phyloP scores from a whole-genome alignment of 1,140 invertebrate genomes.

The Microplitis demolitor region DNA sequence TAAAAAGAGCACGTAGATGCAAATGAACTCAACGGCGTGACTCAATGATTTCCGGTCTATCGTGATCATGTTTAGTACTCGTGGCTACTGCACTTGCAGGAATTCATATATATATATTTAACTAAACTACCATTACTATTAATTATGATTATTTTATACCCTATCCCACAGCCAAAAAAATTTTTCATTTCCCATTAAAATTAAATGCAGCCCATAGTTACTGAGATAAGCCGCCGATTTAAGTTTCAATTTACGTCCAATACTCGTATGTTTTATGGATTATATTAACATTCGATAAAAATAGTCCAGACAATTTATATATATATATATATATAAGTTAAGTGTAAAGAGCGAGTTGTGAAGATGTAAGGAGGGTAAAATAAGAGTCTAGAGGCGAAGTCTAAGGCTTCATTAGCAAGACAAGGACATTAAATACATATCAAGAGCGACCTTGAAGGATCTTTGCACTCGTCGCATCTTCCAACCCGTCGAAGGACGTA shows the following conservation, averaged over 20 bases:
- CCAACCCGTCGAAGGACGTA: not conserved
- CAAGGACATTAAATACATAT: not conserved
- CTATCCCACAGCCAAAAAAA: no score
- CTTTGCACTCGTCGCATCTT: slow-evolving; percentile 3
- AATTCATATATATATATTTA: not conserved
- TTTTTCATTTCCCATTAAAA: no score
- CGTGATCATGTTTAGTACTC: not conserved
- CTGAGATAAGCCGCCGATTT: no score
- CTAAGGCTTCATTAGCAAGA: slow-evolving; percentile 1
- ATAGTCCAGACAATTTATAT: no score
- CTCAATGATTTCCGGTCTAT: not conserved
- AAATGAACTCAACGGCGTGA: slow-evolving; percentile 1
- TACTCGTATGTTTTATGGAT: no score
- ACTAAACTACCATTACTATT: not conserved
- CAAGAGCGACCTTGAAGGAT: not conserved
- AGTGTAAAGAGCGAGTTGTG: not conserved
- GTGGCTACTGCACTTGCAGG: not conserved
- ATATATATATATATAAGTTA: not conserved
- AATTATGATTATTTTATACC: no score
- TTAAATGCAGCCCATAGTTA: no score
- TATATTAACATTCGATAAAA: no score
- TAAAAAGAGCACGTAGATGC: slow-evolving; percentile 4
- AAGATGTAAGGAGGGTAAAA: not conserved
- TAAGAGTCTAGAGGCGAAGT: not conserved
- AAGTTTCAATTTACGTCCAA: no score